Evolutionary conservation across 2,797 vertebrate genomes (phyloP).

Genomic region (Onychomys torridus): DNA sequence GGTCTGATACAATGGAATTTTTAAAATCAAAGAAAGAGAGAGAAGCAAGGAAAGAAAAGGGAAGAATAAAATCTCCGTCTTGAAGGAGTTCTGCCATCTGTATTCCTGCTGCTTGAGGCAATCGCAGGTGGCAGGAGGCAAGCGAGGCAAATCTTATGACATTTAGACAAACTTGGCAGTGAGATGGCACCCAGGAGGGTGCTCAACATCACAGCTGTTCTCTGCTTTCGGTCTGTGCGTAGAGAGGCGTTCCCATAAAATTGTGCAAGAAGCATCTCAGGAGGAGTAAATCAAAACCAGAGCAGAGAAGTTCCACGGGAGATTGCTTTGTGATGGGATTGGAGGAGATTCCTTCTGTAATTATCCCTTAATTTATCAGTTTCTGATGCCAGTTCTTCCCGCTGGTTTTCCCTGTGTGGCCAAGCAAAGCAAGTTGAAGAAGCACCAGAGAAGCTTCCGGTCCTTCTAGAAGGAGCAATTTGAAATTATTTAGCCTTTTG

Average conservation of each 20-base stretch:
- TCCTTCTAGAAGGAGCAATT: slow-evolving; percentile 18
- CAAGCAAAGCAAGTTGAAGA: neutral
- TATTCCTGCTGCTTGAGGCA: slow-evolving; percentile 71
- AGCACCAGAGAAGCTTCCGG: neutral
- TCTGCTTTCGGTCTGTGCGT: slow-evolving; percentile 56
- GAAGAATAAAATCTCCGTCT: neutral
- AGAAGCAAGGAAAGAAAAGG: neutral
- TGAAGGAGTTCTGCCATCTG: slow-evolving; percentile 73
- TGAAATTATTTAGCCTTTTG: neutral
- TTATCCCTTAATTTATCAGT: slow-evolving; percentile 53
- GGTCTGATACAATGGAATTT: neutral
- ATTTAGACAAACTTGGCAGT: slow-evolving; percentile 79
- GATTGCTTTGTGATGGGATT: neutral
- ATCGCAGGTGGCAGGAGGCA: slow-evolving; percentile 72
- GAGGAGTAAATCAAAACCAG: slow-evolving; percentile 68
- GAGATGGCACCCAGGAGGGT: slow-evolving; percentile 71
- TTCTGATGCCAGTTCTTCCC: slow-evolving; percentile 25
- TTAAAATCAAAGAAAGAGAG: neutral
- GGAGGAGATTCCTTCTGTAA: slow-evolving; percentile 53
- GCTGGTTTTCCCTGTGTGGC: neutral
- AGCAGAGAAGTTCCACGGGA: slow-evolving; percentile 26
- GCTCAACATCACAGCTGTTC: slow-evolving; percentile 73
- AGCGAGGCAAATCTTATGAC: slow-evolving; percentile 74
- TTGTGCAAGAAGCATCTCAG: neutral
- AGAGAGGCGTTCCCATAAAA: slow-evolving; percentile 69